Conservation (phyloP, 2,888 invertebrate species). For the Conus canariensis region DNA sequence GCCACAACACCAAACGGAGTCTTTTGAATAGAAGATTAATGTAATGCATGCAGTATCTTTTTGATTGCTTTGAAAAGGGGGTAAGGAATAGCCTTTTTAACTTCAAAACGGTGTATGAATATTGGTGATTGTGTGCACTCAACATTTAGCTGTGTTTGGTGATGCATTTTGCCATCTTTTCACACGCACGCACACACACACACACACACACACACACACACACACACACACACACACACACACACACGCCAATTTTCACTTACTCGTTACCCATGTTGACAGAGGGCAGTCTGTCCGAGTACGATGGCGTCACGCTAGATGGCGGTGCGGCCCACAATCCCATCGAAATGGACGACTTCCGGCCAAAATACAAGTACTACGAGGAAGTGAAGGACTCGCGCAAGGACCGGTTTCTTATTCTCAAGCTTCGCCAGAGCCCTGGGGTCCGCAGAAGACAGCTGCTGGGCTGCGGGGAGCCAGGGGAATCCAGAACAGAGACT, state of each 20-base stretch:
- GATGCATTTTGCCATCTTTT: background rate
- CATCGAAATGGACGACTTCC: constrained; percentile 52
- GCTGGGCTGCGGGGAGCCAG: constrained; percentile 56
- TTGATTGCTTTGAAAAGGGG: background rate
- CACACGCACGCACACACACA: background rate
- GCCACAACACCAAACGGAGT: background rate
- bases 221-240: background rate
- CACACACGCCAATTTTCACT: background rate
- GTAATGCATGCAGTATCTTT: background rate
- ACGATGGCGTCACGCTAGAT: constrained; percentile 9
- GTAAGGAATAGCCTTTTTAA: too few relatives aligned
- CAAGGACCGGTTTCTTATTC: constrained; percentile 64
- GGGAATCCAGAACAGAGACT: constrained; percentile 48
- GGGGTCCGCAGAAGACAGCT: constrained; percentile 63
- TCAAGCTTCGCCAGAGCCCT: constrained; percentile 69
- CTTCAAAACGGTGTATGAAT: too few relatives aligned
- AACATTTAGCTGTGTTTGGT: too few relatives aligned
- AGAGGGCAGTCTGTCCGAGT: constrained; percentile 41
- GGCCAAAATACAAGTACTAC: constrained; percentile 71
- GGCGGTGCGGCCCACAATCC: constrained; percentile 22
- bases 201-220: background rate
- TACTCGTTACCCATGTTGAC: background rate
- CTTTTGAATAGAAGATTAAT: background rate
- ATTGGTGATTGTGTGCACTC: too few relatives aligned
- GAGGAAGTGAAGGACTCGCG: constrained; percentile 67